Base-by-base conservation (phyloP, 1,140 invertebrate species). In the Psix sp. region DNA sequence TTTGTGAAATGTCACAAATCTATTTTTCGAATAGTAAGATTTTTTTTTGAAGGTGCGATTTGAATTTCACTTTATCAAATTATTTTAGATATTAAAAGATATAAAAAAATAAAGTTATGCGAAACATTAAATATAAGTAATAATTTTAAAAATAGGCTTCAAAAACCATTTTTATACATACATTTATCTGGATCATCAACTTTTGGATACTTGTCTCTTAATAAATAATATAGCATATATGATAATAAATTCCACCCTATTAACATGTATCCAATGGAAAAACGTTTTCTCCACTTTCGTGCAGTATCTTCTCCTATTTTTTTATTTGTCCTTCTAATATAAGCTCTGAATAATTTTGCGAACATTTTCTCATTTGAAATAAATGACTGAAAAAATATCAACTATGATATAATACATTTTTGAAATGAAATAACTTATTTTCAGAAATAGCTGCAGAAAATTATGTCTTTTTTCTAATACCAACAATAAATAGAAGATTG, bases 251-350 rank as follows among this genome's bases (percentile, higher is more conserved):
- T 38, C 48, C 48, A 51, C 24, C 18, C 33, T n/a, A 39, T 26
- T 10, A 51, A 9, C 48, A 51, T 51, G 20, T 51, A 51, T 26
- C 9, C 13, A 3, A 51, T 24, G 7, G 48, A 38, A 7, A 51
- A 39, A 16, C 33, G 10, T 35, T 35, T 35, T 35, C n/a, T 10
- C 33, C 33, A 35, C 13, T 35, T 35, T 13, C 13, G 13, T 10
- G 33, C 33, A 35, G 13, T 6, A 1, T 35, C 33, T 35, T 35
- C 33, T 5, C 13, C 11, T 35, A 11, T 11, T 13, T 13, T 2
- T 13, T 14, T 14, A 11, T 11, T 35, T 35, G 5, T 11, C 10
- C 33, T 5, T 24, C 21, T 24, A 24, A 24, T 7, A 7, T 24
- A 24, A 4, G 21, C 21, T 24, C 21, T 24, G 3, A 24, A 3